Evolutionary conservation across 2,113 vertebrate genomes (phyloP).

Genomic region (Pseudopodoces humilis): DNA sequence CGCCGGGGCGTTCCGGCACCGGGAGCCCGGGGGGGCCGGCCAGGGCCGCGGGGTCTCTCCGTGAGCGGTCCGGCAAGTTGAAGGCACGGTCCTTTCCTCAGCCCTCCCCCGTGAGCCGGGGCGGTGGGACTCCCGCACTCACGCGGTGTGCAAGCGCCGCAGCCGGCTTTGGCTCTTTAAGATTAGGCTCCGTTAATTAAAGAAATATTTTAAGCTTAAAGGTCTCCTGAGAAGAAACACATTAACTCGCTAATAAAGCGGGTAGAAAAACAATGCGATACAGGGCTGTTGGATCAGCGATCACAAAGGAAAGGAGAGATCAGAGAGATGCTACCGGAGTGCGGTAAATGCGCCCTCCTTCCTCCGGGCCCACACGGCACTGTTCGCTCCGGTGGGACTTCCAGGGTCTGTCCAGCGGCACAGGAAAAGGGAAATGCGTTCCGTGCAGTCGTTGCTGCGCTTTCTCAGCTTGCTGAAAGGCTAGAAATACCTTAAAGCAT

Average conservation of each 20-base stretch:
- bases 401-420: not conserved
- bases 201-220: constrained; percentile 39
- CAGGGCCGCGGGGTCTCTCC: not conserved
- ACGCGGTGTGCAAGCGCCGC: not conserved
- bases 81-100: not conserved
- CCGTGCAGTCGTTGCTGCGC: not conserved
- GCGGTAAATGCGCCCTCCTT: not conserved
- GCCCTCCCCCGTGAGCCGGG: not conserved
- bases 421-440: not conserved
- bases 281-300: not conserved
- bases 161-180: not conserved
- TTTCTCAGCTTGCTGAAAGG: not conserved
- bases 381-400: not conserved
- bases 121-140: not conserved
- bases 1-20: not conserved
- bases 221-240: constrained; percentile 34
- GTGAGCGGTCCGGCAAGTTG: not conserved
- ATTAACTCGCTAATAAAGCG: not conserved
- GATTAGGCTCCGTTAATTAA: constrained; percentile 17
- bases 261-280: not conserved
- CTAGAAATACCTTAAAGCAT: not conserved
- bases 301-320: not conserved
- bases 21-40: not conserved
- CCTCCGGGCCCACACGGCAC: not conserved
- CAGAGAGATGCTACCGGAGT: not conserved